Conservation (phyloP, 2,797 vertebrate species). For the Sebastes jordani region DNA sequence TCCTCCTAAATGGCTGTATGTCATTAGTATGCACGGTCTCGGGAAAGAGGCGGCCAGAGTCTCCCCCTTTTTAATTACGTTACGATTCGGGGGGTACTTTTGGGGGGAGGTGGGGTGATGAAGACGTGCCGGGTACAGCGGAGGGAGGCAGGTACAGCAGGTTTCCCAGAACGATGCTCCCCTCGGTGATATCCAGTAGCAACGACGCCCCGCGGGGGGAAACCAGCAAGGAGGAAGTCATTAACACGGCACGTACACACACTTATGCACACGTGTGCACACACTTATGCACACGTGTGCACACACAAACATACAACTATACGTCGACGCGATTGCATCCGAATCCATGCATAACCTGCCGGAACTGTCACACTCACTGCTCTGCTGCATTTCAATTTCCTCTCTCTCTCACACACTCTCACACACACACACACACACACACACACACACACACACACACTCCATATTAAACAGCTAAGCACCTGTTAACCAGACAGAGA, state of each 20-base stretch:
- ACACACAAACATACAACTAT: constrained; percentile 51
- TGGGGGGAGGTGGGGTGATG: not conserved
- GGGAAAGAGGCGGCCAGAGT: constrained; percentile 50
- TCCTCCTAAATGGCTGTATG: constrained; percentile 64
- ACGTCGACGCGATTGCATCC: constrained; percentile 49
- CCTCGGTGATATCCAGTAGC: constrained; percentile 44
- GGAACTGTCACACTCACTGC: constrained; percentile 77
- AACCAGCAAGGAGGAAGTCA: constrained; percentile 51
- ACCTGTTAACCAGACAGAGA: constrained; percentile 76
- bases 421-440: constrained; percentile 4
- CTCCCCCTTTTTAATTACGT: constrained; percentile 73
- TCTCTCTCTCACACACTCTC: constrained; percentile 18
- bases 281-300: constrained; percentile 29
- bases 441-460: constrained; percentile 18
- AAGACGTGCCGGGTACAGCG: constrained; percentile 30
- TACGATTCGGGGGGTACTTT: constrained; percentile 34
- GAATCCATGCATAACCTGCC: constrained; percentile 68
- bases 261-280: constrained; percentile 31
- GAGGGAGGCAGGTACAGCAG: constrained; percentile 47
- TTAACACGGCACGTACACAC: constrained; percentile 60
- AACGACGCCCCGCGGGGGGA: constrained; percentile 43
- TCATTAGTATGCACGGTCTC: constrained; percentile 75
- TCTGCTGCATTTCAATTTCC: constrained; percentile 84
- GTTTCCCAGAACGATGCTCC: constrained; percentile 58
- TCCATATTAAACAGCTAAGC: constrained; percentile 80